Evolutionary conservation across 2,113 vertebrate genomes (phyloP).

Genomic region (Chunga burmeisteri): DNA sequence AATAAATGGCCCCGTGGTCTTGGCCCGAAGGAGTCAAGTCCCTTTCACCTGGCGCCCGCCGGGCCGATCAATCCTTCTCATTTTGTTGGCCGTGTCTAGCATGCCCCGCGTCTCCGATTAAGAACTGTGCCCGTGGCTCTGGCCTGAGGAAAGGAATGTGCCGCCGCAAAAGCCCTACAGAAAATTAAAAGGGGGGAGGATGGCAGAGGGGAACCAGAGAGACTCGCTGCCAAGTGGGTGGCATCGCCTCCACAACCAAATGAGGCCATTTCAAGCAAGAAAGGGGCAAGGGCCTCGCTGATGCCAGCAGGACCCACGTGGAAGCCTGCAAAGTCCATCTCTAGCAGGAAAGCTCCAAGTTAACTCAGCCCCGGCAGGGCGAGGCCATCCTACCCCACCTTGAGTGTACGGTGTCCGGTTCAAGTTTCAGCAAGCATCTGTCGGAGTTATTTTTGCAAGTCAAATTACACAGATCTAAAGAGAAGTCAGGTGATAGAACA

Average conservation of each 20-base stretch:
- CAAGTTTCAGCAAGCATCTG: conserved; percentile 59
- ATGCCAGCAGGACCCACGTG: rapidly evolving
- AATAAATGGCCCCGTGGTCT: conserved; percentile 32
- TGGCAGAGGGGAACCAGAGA: background rate
- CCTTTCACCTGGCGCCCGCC: conserved; percentile 44
- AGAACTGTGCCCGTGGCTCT: background rate
- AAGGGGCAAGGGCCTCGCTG: background rate
- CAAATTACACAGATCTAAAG: conserved; percentile 53
- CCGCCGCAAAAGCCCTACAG: rapidly evolving
- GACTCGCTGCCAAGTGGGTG: background rate
- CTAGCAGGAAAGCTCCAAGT: background rate
- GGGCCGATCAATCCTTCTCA: background rate
- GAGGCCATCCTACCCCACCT: conserved; percentile 2
- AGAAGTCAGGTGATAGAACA: conserved; percentile 16
- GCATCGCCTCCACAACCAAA: background rate
- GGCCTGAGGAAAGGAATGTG: background rate
- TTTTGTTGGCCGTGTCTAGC: background rate
- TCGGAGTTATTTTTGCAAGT: conserved; percentile 49
- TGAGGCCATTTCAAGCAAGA: background rate
- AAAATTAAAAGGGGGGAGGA: background rate
- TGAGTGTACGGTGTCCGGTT: conserved; percentile 28
- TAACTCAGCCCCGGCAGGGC: background rate
- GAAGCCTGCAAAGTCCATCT: background rate
- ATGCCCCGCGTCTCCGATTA: background rate
- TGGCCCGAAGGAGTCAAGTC: background rate